Percentiles rank a stretch among this genome's conserved stretches.
Conservation (phyloP, 1,140 invertebrate species). For the Drosophila truncata region DNA sequence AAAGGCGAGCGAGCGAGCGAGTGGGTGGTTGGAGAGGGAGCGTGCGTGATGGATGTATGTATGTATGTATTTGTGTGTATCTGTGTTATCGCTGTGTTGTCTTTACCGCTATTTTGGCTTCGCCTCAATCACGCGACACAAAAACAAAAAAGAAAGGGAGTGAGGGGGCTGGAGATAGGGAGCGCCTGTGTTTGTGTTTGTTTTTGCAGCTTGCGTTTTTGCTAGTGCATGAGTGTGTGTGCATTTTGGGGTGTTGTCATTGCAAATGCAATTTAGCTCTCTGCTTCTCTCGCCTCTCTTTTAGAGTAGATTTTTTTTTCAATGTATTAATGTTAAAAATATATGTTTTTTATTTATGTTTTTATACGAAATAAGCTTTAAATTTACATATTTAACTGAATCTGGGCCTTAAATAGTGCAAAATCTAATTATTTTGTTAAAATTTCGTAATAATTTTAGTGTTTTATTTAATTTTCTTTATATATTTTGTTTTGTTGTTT, state of each 20-base stretch:
- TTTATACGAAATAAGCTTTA: not conserved
- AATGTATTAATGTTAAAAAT: not conserved
- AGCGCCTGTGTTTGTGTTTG: slow-evolving; percentile 19
- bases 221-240: slow-evolving; percentile 21
- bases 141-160: slow-evolving; percentile 30
- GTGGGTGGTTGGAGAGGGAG: slow-evolving; percentile 15
- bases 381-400: not conserved
- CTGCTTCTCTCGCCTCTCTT: not conserved
- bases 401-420: too few relatives aligned
- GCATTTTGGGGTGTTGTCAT: slow-evolving; percentile 52
- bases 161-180: slow-evolving; percentile 6
- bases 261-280: slow-evolving; percentile 41
- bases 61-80: slow-evolving; percentile 38
- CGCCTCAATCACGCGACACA: slow-evolving; percentile 44
- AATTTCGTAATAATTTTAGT: not conserved
- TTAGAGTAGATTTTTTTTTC: not conserved
- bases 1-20: slow-evolving; percentile 12
- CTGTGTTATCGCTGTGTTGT: slow-evolving; percentile 46
- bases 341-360: not conserved
- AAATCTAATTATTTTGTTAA: too few relatives aligned
- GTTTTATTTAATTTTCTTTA: too few relatives aligned
- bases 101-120: slow-evolving; percentile 48
- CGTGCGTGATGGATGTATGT: slow-evolving; percentile 29
- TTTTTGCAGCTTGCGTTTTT: slow-evolving; percentile 37
- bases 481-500: not conserved